These are phyloP conservation scores for Grammomys dolichurus DNA, from an alignment of 2,113 vertebrate species.

Conservation along the genomic window DNA sequence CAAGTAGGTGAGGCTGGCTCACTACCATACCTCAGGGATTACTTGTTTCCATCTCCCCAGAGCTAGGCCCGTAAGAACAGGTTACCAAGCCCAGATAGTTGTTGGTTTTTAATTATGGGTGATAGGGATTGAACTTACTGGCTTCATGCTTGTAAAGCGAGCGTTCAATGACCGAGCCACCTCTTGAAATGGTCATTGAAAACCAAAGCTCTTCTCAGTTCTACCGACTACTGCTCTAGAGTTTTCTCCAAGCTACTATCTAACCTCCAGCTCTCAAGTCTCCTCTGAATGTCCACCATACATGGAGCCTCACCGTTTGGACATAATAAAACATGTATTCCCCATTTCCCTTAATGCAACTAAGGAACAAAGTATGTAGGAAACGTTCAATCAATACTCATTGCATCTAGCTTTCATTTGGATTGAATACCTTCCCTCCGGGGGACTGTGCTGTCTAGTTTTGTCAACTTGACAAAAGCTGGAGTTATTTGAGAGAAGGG, in stretches of 20 bases:
- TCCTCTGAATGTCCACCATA: not conserved
- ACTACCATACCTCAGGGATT: too few species aligned
- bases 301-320: too few species aligned
- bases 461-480: not conserved
- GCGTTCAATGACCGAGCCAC: not conserved
- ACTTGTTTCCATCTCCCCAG: not conserved
- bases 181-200: not conserved
- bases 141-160: not conserved
- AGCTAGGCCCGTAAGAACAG: not conserved
- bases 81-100: not conserved
- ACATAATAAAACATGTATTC: not conserved
- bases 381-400: not conserved
- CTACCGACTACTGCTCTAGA: not conserved
- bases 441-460: too few species aligned
- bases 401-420: not conserved
- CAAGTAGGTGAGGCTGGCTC: not conserved
- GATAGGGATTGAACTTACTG: not conserved
- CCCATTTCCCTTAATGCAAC: not conserved
- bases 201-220: not conserved
- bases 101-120: not conserved
- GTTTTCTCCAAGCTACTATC: not conserved
- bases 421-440: fast-evolving
- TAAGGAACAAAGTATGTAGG: not conserved
- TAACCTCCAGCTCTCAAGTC: too few species aligned
- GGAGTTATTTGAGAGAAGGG: not conserved